Percentiles rank a stretch among this genome's conserved stretches.
Conservation (phyloP, 2,888 invertebrate genomes). For the Ophion obscuratus region DNA sequence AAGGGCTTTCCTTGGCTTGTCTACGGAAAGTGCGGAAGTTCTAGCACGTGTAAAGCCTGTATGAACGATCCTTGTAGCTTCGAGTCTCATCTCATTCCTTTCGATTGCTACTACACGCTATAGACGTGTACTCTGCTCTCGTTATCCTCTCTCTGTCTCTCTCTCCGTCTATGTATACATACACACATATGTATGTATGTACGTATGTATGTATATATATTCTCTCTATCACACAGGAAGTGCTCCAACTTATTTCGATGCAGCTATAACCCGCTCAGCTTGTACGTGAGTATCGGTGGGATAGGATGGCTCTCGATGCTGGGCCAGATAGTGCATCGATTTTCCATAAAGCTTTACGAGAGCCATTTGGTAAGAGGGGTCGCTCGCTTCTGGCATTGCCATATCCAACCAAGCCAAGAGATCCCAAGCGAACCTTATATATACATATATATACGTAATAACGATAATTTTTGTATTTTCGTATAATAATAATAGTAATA, state of each 20-base stretch:
- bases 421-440: constrained; percentile 15
- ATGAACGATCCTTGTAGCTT: constrained; percentile 44
- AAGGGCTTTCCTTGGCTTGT: not conserved
- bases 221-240: not conserved
- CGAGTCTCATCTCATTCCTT: constrained; percentile 36
- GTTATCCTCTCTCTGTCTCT: not conserved
- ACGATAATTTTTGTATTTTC: not conserved
- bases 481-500: not conserved
- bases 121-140: constrained; percentile 19
- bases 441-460: not conserved
- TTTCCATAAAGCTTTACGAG: constrained; percentile 77
- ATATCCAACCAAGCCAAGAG: constrained; percentile 8
- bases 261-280: constrained; percentile 21
- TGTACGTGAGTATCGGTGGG: constrained; percentile 29
- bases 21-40: constrained; percentile 47
- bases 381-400: constrained; percentile 33
- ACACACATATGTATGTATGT: too few relatives aligned
- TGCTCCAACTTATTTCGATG: constrained; percentile 46
- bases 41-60: constrained; percentile 38
- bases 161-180: too few relatives aligned
- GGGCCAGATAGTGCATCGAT: constrained; percentile 76
- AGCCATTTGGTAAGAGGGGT: constrained; percentile 70
- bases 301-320: constrained; percentile 71
- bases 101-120: constrained; percentile 14
- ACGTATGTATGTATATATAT: not conserved